Conservation (phyloP, 2,113 vertebrate species). For the Origma solitaria region DNA sequence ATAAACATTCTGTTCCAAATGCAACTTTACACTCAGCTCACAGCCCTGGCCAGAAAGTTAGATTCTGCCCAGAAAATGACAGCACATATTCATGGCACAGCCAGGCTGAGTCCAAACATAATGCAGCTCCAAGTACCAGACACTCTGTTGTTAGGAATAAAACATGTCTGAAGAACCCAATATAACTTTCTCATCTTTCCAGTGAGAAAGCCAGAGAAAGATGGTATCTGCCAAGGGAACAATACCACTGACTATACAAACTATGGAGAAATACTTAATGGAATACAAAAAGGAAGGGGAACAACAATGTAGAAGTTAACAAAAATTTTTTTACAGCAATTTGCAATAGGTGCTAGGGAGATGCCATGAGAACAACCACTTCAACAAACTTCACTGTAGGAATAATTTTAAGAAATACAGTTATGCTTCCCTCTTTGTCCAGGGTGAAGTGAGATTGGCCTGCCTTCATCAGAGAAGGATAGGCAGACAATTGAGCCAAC, state of each 20-base stretch:
- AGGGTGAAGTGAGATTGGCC: neutral
- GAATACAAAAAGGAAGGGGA: neutral
- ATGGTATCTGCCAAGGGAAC: neutral
- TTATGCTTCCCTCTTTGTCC: neutral
- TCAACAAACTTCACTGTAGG: neutral
- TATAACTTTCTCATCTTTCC: neutral
- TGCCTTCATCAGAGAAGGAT: neutral
- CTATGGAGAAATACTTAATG: neutral
- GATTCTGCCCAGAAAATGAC: neutral
- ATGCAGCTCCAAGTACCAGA: neutral
- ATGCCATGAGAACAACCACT: neutral
- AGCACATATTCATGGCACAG: neutral
- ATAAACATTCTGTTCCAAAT: conserved; percentile 14
- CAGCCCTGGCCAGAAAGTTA: neutral
- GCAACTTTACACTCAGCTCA: neutral
- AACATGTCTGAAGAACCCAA: neutral
- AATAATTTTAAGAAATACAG: neutral
- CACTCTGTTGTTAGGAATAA: neutral
- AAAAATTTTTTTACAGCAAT: neutral
- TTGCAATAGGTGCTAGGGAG: neutral
- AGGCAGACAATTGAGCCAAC: neutral
- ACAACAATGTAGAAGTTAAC: neutral
- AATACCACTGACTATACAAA: neutral
- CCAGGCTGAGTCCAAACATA: neutral
- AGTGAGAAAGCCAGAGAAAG: neutral